These are phyloP conservation scores for Aratinga solstitialis DNA, from an alignment of 2,797 vertebrate genomes.

Conservation along the genomic window DNA sequence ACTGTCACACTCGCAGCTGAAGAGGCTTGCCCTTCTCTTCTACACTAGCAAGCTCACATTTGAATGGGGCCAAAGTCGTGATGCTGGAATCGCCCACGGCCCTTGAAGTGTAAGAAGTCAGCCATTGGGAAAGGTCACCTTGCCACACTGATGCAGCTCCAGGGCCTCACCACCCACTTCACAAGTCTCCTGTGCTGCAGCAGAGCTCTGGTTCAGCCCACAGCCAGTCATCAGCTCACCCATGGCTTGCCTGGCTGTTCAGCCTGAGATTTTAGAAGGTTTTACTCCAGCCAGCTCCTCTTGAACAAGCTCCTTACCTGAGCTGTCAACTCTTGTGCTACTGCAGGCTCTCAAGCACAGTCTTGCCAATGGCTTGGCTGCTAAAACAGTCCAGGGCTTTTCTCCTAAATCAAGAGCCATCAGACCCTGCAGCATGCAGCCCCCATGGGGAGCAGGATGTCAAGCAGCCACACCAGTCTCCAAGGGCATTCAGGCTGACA, in stretches of 20 bases:
- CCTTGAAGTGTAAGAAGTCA: background rate
- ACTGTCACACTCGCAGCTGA: background rate
- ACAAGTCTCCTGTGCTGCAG: background rate
- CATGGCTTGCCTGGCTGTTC: background rate
- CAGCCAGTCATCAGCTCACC: background rate
- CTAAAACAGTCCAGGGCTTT: background rate
- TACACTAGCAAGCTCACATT: background rate
- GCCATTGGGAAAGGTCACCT: background rate
- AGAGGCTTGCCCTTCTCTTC: background rate
- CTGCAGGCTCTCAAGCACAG: background rate
- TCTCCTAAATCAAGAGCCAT: background rate
- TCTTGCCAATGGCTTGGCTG: background rate
- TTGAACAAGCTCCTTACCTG: background rate
- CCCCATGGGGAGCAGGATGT: background rate
- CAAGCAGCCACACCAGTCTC: background rate
- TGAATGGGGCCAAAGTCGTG: background rate
- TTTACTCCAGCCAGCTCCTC: background rate
- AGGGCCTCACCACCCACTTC: background rate
- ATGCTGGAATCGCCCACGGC: rapidly evolving
- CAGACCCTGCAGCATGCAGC: background rate
- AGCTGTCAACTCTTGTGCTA: background rate
- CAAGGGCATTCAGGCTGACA: background rate
- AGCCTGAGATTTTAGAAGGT: background rate
- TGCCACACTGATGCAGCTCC: rapidly evolving
- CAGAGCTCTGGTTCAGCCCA: background rate